Evolutionary conservation across 92 coral and sea anemone species (phyloP).

Genomic region (Umimayanthus chanpuru): DNA sequence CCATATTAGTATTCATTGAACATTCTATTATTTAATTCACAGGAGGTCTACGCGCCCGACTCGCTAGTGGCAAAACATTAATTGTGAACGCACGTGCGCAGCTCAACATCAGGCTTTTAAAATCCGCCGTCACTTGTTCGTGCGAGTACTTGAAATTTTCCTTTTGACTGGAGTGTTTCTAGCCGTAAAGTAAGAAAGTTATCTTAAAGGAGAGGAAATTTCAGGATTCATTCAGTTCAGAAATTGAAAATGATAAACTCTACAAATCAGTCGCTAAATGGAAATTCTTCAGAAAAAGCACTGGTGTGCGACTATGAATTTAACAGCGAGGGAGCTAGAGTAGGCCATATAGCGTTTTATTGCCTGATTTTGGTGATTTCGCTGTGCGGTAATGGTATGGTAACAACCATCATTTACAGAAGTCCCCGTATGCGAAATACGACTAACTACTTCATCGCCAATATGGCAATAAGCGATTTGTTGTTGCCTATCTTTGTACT

Average conservation of each 20-base stretch:
- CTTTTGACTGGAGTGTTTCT: neutral
- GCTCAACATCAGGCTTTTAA: neutral
- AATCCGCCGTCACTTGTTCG: neutral
- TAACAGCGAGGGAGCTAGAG: neutral
- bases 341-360: neutral
- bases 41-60: conserved; percentile 10
- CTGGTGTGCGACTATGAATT: neutral
- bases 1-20: neutral
- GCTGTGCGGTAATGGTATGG: conserved; percentile 30
- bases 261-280: neutral
- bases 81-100: conserved; percentile 19
- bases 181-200: neutral
- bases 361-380: conserved; percentile 21
- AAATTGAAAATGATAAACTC: neutral
- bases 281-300: neutral
- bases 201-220: neutral
- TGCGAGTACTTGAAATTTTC: neutral
- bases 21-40: neutral
- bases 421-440: conserved; percentile 32
- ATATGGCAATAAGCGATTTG: conserved; percentile 35
- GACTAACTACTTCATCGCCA: conserved; percentile 30
- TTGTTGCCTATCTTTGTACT: conserved; percentile 13
- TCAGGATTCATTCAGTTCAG: neutral
- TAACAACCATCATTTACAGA: conserved; percentile 31
- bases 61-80: conserved; percentile 17